Evolutionary conservation across 2,888 invertebrate species (phyloP).

Genomic region (Diaphora mendica): DNA sequence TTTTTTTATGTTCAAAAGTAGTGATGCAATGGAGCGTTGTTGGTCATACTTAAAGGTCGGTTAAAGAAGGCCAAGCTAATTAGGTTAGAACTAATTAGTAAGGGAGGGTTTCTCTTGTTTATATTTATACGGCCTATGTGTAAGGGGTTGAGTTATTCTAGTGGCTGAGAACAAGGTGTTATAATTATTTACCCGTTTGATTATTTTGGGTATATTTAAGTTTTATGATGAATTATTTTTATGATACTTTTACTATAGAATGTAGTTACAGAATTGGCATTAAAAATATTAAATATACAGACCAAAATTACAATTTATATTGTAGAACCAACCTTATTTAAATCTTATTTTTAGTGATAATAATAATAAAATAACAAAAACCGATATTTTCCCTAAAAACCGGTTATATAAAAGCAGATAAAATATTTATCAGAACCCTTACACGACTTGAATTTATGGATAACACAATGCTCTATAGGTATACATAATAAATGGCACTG

Average conservation of each 20-base stretch:
- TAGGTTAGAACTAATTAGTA: slow-evolving; percentile 80
- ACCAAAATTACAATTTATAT: neutral
- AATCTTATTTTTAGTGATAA: neutral
- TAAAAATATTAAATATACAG: no score
- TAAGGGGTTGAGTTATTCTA: slow-evolving; percentile 50
- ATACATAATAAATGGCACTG: slow-evolving; percentile 38
- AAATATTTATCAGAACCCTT: slow-evolving; percentile 3
- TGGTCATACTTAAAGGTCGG: slow-evolving; percentile 55
- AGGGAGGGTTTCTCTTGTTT: slow-evolving; percentile 63
- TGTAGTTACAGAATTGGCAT: no score
- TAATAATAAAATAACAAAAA: neutral
- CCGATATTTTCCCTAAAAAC: neutral
- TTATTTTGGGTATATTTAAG: neutral
- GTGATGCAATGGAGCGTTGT: slow-evolving; percentile 27
- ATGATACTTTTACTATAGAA: no score
- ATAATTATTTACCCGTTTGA: slow-evolving; percentile 18
- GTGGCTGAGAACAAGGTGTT: slow-evolving; percentile 28
- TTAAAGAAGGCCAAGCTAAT: slow-evolving; percentile 66
- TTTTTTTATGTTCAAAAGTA: slow-evolving; percentile 22
- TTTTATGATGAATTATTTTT: neutral
- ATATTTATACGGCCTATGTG: slow-evolving; percentile 58
- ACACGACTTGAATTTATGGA: slow-evolving; percentile 14
- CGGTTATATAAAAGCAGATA: neutral
- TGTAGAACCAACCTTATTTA: neutral
- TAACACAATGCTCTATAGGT: slow-evolving; percentile 21